phyloP scores from a whole-genome alignment of 2,113 vertebrate genomes.

The Oryctolagus cuniculus region DNA sequence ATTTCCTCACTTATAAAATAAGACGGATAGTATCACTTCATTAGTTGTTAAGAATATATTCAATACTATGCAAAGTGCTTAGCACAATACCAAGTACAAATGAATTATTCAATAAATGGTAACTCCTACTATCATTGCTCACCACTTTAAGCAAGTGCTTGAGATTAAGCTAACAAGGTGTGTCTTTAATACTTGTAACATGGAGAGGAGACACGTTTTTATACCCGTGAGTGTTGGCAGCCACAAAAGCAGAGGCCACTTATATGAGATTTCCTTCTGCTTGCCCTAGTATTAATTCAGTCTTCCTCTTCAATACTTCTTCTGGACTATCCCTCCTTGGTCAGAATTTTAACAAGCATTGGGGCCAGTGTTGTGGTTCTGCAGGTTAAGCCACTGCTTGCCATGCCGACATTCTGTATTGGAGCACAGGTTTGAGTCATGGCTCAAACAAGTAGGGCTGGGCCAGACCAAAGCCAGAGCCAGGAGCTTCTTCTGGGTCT shows the following conservation, averaged over 20 bases:
- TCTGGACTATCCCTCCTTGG: not conserved
- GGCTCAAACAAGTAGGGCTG: too few relatives aligned
- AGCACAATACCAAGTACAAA: too few relatives aligned
- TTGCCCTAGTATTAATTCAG: conserved; percentile 12
- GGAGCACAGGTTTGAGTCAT: too few relatives aligned
- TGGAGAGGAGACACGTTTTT: not conserved
- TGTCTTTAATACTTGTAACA: not conserved
- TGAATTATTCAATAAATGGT: not conserved
- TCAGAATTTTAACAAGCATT: not conserved
- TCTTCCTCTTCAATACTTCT: not conserved
- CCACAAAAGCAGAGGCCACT: not conserved
- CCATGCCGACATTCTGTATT: too few relatives aligned
- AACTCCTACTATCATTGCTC: not conserved
- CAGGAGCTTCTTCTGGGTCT: too few relatives aligned
- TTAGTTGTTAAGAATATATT: not conserved
- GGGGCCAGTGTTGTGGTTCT: too few relatives aligned
- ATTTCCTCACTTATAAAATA: not conserved
- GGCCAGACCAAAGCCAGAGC: too few relatives aligned
- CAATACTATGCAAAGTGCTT: not conserved
- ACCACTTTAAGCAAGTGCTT: conserved; percentile 1
- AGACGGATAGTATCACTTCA: not conserved
- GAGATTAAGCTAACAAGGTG: not conserved
- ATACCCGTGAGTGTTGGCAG: not conserved
- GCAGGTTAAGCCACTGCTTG: too few relatives aligned
- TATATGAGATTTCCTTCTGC: not conserved